Evolutionary conservation across 2,113 vertebrate genomes (phyloP), one percentile per base, ranked within the genome.

Genomic region (Psophia crepitans): DNA sequence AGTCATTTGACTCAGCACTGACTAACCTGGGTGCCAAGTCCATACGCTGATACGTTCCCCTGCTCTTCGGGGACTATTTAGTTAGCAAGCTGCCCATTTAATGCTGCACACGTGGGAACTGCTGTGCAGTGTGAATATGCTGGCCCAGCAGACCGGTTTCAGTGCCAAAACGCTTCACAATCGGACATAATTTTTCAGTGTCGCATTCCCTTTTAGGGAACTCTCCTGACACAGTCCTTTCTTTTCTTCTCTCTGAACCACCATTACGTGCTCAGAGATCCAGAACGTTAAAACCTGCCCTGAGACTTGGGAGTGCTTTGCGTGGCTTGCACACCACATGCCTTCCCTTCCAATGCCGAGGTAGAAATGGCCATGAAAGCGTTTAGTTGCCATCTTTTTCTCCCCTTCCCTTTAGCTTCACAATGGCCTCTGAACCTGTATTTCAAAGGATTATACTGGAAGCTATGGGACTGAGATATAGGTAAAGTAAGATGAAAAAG

Each of bases 111-210:
- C n/a, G 44, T 80, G 95, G 70, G 77, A 65, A 37, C 8, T 12
- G 84, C 92, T 69, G 19, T 35, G 74, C 3, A 18, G 11, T 39
- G 81, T 49, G 65, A 85, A 86, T 44, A 3, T 73, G 68, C 54
- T 96, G 80, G 84, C 90, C 93, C 30, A 77, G 85, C 92, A 95
- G 76, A 32, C 65, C 81, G 70, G 35, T 70, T 93, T 44, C 26
- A 5, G 35, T 78, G 81, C 84, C 87, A 91, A n/a, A 73, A 71
- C 1, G 7, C 61, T 74, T 86, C 51, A 81, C 60, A 82, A 78
- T 94, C 33, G 44, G 82, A 80, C 56, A 14, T 66, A n/a, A 89
- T 93, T 96, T 91, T 82, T 74, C 70, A 82, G 32, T 28, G 60
- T 79, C 57, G 57, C 69, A n/a, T 82, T 75, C 77, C 37, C 54